phyloP scores from a whole-genome alignment of 1,140 invertebrate species.

The Neelides sp. region DNA sequence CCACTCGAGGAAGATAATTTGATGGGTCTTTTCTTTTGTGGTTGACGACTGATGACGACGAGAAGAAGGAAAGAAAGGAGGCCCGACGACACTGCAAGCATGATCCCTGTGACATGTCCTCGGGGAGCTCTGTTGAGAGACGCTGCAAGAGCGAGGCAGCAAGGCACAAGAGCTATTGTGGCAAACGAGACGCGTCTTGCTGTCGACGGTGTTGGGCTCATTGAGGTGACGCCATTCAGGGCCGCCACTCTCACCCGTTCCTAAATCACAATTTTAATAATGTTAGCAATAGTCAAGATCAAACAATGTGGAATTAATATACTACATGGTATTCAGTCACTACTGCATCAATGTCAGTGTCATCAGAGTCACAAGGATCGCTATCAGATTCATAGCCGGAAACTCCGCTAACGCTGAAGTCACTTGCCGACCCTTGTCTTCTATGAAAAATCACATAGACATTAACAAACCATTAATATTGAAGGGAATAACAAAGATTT shows the following conservation, averaged over 20 bases:
- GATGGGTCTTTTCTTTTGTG: slow-evolving; percentile 15
- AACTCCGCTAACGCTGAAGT: slow-evolving; percentile 23
- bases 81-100: slow-evolving; percentile 26
- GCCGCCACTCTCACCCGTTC: slow-evolving; percentile 23
- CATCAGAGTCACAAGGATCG: slow-evolving; percentile 13
- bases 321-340: slow-evolving; percentile 25
- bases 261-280: slow-evolving; percentile 1
- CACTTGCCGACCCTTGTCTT: slow-evolving; percentile 9
- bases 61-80: slow-evolving; percentile 28
- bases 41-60: slow-evolving; percentile 30
- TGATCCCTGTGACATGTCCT: slow-evolving; percentile 22
- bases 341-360: slow-evolving; percentile 29
- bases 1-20: slow-evolving; percentile 6
- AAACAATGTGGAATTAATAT: not conserved
- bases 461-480: not conserved
- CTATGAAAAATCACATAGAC: not conserved
- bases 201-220: slow-evolving; percentile 24
- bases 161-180: slow-evolving; percentile 20
- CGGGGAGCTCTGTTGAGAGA: slow-evolving; percentile 17
- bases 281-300: not conserved
- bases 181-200: slow-evolving; percentile 21
- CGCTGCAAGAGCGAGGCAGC: slow-evolving; percentile 23
- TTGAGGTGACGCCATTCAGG: slow-evolving; percentile 19
- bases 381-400: slow-evolving; percentile 30
- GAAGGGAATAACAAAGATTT: not conserved